Conservation (phyloP, 2,888 invertebrate species). For the Escarpia spicata region DNA sequence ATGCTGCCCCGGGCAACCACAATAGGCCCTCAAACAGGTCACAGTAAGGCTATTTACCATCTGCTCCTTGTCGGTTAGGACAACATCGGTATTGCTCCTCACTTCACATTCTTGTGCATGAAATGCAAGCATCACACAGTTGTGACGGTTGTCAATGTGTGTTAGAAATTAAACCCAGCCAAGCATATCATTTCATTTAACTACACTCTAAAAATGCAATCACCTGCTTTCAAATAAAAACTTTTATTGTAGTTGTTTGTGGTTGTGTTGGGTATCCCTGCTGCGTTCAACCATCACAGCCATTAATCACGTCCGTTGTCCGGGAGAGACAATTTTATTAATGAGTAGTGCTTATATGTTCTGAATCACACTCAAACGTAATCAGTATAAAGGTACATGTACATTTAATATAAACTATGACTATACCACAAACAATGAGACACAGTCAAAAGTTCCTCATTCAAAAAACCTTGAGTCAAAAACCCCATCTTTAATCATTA, state of each 20-base stretch:
- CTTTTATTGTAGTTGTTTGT: not conserved
- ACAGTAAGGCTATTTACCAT: not conserved
- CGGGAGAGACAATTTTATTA: not conserved
- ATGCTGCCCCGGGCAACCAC: not conserved
- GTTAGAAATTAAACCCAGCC: not conserved
- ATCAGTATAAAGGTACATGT: not conserved
- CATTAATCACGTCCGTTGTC: not conserved
- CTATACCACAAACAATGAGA: too few species aligned
- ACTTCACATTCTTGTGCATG: not conserved
- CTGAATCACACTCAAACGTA: not conserved
- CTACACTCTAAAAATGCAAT: not conserved
- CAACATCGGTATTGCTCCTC: not conserved
- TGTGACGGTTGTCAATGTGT: not conserved
- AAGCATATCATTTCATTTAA: not conserved
- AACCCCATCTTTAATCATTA: too few species aligned
- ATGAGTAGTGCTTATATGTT: not conserved
- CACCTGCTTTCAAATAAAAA: not conserved
- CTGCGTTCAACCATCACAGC: not conserved
- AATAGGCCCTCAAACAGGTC: constrained; percentile 3
- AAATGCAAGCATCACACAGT: not conserved
- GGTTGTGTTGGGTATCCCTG: too few species aligned
- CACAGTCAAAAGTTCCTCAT: too few species aligned
- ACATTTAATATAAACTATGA: too few species aligned
- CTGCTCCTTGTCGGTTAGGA: not conserved
- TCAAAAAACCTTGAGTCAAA: too few species aligned